Conservation (phyloP, 2,113 vertebrate species). For the Vanacampus margaritifer region DNA sequence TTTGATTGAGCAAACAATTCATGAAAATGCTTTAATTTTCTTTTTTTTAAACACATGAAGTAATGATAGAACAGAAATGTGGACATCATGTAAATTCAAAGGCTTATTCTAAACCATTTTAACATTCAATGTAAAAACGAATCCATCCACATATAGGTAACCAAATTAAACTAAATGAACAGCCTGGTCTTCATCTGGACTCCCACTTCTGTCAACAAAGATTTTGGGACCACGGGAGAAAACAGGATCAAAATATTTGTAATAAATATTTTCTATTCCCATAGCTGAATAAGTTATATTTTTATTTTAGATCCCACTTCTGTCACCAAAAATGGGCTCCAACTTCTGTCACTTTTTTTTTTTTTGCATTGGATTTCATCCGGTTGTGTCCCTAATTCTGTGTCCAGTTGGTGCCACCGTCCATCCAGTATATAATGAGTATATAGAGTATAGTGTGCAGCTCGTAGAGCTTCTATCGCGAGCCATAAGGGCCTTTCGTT, state of each 20-base stretch:
- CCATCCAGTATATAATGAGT: conserved; percentile 19
- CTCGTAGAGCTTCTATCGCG: conserved; percentile 10
- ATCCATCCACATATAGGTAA: background rate
- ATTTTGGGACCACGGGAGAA: background rate
- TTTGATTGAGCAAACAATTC: background rate
- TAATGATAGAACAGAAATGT: background rate
- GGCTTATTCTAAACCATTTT: background rate
- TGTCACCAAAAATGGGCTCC: background rate
- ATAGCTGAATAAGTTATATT: too few relatives aligned
- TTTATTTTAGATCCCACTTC: too few relatives aligned
- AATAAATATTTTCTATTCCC: background rate
- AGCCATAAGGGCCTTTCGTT: conserved; percentile 20
- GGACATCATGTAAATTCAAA: background rate
- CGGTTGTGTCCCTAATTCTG: background rate
- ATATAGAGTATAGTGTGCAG: conserved; percentile 24
- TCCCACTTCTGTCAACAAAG: background rate
- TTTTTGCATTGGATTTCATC: background rate
- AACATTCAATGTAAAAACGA: background rate
- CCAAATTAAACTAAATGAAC: background rate
- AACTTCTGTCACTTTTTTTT: background rate
- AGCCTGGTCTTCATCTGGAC: too few relatives aligned
- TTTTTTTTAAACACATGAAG: background rate
- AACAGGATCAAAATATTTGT: background rate
- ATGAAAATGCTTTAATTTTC: background rate
- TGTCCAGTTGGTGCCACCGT: background rate